Evolutionary conservation across 2,113 vertebrate species (phyloP), one percentile per base, ranked within the genome.

Genomic region (Chinchilla lanigera): DNA sequence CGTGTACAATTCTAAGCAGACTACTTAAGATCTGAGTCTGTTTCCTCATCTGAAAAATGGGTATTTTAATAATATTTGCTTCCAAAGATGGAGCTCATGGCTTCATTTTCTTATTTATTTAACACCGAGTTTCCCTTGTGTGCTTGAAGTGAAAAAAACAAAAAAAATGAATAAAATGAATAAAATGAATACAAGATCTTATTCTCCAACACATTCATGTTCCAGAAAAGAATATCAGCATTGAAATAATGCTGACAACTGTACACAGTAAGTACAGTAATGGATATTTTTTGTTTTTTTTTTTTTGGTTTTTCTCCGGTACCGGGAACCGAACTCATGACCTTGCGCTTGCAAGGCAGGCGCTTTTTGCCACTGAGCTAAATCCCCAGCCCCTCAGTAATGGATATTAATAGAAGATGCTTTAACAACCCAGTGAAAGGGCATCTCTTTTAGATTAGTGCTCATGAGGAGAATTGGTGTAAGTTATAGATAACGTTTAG

Each of bases 61-160:
- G 6, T 73, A 0, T 87, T 90, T 52, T 77, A 90, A 78, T 90
- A 89, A 33, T 17, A 84, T 16, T 65, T 87, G n/a, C 19, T 30
- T 83, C n/a, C n/a, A 35, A 90, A 93, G 52, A 2, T 50, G 52
- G 44, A 63, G 52, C 10, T 44, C 26, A 71, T 65, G 14, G 7
- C 69, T 54, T 73, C 58, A 69, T 89, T 85, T 93, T 61, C n/a
- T 97, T 95, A 63, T n/a, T 93, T 65, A 86, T 75, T 69, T 14
- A 77, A 87, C 16, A 78, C 19, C 87, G 38, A 60, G 71, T 56
- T 90, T 38, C n/a, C 22, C 13, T 10, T 61, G 19, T 61, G 12
- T 77, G 5, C 35, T 93, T 41, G n/a, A 63, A 38, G 61, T 54
- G 14, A 50, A 28, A 77, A 77, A 89, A 92, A 81, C 24, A 80